Evolutionary conservation across 2,113 vertebrate species (phyloP).

Genomic region (Otus sunia): DNA sequence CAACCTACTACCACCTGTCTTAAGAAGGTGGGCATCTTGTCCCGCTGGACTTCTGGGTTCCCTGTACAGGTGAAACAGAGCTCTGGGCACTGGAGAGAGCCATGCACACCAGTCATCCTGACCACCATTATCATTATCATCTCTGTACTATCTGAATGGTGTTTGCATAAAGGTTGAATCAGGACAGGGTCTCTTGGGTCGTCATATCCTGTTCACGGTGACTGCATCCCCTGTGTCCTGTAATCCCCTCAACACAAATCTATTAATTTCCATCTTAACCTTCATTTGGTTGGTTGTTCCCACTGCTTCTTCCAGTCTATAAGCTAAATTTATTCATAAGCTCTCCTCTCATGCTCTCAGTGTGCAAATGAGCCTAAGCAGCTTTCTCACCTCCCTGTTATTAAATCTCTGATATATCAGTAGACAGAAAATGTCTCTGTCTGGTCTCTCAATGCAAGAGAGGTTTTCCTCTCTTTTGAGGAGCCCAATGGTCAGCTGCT

Average conservation of each 20-base stretch:
- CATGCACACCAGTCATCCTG: neutral
- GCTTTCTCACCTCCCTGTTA: neutral
- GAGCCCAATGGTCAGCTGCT: neutral
- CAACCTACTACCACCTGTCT: neutral
- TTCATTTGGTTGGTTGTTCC: neutral
- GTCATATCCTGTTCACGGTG: neutral
- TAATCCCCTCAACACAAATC: neutral
- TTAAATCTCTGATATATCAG: neutral
- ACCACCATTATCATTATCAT: fast-evolving
- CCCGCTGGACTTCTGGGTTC: neutral
- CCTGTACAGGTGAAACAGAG: neutral
- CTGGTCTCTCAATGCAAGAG: neutral
- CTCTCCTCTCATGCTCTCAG: neutral
- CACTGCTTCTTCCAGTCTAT: neutral
- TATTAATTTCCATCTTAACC: neutral
- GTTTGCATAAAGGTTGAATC: neutral
- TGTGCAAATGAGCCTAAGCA: neutral
- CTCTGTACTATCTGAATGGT: neutral
- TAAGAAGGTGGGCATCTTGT: neutral
- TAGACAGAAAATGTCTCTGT: neutral
- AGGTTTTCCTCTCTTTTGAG: neutral
- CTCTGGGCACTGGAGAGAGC: too few relatives aligned
- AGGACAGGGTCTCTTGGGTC: neutral
- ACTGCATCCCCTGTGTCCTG: neutral
- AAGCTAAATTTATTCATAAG: neutral